Conservation (phyloP, 2,888 invertebrate species). For the Ectobius pallidus region DNA sequence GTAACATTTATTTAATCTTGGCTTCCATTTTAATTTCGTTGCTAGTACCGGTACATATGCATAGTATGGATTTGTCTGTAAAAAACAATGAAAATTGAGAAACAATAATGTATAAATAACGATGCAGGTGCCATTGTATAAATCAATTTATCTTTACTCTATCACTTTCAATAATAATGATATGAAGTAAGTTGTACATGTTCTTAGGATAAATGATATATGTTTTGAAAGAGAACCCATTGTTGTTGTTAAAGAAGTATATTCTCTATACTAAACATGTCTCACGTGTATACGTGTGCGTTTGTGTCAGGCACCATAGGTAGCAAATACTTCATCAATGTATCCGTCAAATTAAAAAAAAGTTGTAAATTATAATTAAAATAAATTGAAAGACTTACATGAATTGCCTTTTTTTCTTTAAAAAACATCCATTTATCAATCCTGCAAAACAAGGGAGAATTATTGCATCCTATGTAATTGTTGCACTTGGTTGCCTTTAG, state of each 20-base stretch:
- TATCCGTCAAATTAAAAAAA: not conserved
- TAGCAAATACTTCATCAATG: conserved; percentile 5
- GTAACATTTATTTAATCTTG: no score
- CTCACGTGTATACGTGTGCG: conserved; percentile 5
- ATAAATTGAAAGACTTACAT: conserved; percentile 16
- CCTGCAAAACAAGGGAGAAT: no score
- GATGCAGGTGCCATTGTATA: conserved; percentile 1
- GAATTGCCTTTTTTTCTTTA: no score
- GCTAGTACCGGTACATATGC: no score
- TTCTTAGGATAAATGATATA: conserved; percentile 10
- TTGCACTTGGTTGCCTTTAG: no score
- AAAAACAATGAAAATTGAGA: not conserved
- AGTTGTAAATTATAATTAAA: conserved; percentile 7
- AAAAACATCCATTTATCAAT: no score
- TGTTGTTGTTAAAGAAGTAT: conserved; percentile 1
- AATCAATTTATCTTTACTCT: conserved; percentile 7
- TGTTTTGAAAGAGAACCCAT: conserved; percentile 5
- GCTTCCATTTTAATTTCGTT: no score
- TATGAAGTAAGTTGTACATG: not conserved
- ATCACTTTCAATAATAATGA: conserved; percentile 4
- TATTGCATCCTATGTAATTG: no score
- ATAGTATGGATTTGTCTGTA: not conserved
- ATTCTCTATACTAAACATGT: conserved; percentile 9
- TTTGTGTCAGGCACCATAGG: conserved; percentile 7
- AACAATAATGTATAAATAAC: conserved; percentile 12